Base-by-base conservation (phyloP, 2,888 invertebrate species). In the Suillia variegata region DNA sequence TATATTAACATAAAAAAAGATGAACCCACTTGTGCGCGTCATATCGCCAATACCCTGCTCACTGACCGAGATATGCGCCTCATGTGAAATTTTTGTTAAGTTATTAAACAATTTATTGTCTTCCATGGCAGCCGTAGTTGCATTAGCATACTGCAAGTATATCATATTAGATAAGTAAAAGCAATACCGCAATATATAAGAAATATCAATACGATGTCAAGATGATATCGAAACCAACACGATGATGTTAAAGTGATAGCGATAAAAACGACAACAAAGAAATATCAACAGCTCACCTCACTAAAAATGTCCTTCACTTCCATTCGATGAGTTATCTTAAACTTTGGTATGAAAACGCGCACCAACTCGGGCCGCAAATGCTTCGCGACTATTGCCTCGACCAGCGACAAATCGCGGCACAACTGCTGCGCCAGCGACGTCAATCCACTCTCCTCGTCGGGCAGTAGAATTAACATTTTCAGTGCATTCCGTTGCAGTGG, bases 11-110 rank as follows among this genome's bases (percentile, higher is more conserved):
- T 38, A n/a, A 38, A 38, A 4, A 38, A 10, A 4, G n/a, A 5
- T 38, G 38, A n/a, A 13, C 13, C 38, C 54, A 70, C 70, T 68
- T 26, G 60, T 63, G 49, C 53, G 59, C 24, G 63, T 54, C 56
- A 68, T 60, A 3, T 59, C 60, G 13, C 70, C 68, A 48, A 70
- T 62, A 2, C 70, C 70, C 17, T 64, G 63, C 48, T 70, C 70
- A 38, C 56, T 68, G 31, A 69, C 64, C 50, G 66, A 58, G 50
- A 70, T 58, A 17, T 65, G 61, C 2, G 66, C 26, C 10, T 53
- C 20, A 15, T 68, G 54, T 45, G 6, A 45, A n/a, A 18, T 24
- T n/a, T 18, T n/a, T 12, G 26, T 34, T 20, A 17, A 13, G 42
- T 42, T 17, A n/a, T 8, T 5, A 42, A 26, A 26, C 26, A 26